Percentiles rank a stretch among this genome's conserved stretches.
Evolutionary conservation across 2,113 vertebrate genomes (phyloP).

Genomic region (Macrotis lagotis): DNA sequence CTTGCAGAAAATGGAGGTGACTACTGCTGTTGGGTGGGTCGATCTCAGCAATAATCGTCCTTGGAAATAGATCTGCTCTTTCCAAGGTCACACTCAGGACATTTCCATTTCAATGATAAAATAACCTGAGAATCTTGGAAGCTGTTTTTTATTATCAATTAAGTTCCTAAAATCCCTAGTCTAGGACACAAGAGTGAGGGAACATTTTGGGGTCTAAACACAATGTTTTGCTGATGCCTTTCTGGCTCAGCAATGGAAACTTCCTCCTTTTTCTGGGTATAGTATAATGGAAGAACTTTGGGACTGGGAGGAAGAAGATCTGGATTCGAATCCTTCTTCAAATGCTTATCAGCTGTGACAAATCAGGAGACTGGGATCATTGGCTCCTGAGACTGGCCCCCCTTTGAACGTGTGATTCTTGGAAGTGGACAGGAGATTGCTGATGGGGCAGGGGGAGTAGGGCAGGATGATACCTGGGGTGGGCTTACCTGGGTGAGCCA

Average conservation of each 20-base stretch:
- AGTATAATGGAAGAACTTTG: background rate
- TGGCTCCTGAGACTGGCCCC: background rate
- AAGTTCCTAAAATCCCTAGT: background rate
- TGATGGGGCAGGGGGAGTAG: background rate
- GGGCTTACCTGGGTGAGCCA: background rate
- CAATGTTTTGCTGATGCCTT: background rate
- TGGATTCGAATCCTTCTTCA: background rate
- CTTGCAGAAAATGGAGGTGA: background rate
- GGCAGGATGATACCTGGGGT: background rate
- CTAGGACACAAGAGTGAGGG: background rate
- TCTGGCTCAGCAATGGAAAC: background rate
- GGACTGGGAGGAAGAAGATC: background rate
- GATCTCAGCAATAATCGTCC: background rate
- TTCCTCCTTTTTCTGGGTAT: background rate
- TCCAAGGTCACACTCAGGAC: background rate
- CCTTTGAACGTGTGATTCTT: background rate
- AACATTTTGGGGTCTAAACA: background rate
- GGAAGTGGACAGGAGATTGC: background rate
- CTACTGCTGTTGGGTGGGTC: background rate
- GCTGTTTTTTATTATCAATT: background rate
- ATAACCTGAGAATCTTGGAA: background rate
- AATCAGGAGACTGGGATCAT: too few species aligned
- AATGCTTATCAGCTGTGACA: background rate
- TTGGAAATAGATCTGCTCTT: background rate
- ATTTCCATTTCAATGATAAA: background rate